Evolutionary conservation across 1,140 invertebrate genomes (phyloP).

Genomic region (Drosophila mayri): DNA sequence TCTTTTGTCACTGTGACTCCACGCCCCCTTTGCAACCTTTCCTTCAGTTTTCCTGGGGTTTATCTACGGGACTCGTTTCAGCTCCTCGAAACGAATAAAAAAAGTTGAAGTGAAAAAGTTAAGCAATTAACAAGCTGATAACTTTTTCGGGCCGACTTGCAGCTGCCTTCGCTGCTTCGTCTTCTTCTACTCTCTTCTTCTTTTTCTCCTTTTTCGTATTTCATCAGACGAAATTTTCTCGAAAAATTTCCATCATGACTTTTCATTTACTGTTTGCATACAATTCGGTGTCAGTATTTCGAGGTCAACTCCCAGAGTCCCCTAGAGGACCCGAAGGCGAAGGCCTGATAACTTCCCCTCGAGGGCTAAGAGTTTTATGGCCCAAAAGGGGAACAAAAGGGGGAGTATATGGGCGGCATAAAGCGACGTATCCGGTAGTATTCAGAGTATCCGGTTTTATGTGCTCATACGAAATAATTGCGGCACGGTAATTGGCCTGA

Average conservation of each 20-base stretch:
- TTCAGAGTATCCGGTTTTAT: slow-evolving; percentile 54
- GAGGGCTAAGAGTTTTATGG: slow-evolving; percentile 74
- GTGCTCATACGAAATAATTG: slow-evolving; percentile 77
- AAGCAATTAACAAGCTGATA: slow-evolving; percentile 83
- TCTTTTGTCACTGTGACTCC: slow-evolving; percentile 7
- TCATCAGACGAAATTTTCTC: background rate
- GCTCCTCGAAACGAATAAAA: slow-evolving; percentile 60
- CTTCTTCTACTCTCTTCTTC: background rate
- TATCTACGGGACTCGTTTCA: slow-evolving; percentile 58
- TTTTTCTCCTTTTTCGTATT: slow-evolving; percentile 1
- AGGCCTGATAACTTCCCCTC: slow-evolving; percentile 11
- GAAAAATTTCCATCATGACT: slow-evolving; percentile 32
- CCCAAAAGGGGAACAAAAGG: slow-evolving; percentile 13
- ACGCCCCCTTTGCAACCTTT: slow-evolving; percentile 60
- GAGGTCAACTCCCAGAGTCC: slow-evolving; percentile 30
- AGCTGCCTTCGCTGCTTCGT: slow-evolving; percentile 17
- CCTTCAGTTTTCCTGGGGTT: slow-evolving; percentile 55
- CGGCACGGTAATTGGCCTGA: slow-evolving; percentile 76
- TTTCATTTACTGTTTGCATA: slow-evolving; percentile 56
- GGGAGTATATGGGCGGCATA: slow-evolving; percentile 27
- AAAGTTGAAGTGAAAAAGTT: slow-evolving; percentile 84
- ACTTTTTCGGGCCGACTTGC: slow-evolving; percentile 68
- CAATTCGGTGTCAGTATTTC: slow-evolving; percentile 44
- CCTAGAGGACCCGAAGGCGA: slow-evolving; percentile 23
- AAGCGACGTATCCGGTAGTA: slow-evolving; percentile 32